Evolutionary conservation across 2,888 invertebrate genomes (phyloP).

Genomic region (Ethmia dodecea): DNA sequence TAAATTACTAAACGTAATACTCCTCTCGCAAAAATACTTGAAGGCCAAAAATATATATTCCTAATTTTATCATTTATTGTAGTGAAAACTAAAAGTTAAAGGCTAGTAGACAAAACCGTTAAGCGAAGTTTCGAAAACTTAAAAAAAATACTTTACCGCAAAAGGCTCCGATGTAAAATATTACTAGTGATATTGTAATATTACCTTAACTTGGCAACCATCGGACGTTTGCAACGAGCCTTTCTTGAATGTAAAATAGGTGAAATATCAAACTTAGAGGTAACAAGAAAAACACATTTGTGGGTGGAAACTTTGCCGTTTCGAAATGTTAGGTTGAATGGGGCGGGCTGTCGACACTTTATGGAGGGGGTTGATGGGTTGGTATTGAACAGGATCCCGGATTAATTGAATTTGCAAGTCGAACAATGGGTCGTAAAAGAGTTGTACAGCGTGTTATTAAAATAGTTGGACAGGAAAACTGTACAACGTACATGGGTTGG

Average conservation of each 20-base stretch:
- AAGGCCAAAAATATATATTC: no score
- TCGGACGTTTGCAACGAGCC: slow-evolving; percentile 33
- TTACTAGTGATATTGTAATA: no score
- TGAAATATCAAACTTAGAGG: slow-evolving; percentile 47
- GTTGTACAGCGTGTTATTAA: slow-evolving; percentile 16
- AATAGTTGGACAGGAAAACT: slow-evolving; percentile 26
- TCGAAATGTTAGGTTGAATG: slow-evolving; percentile 29
- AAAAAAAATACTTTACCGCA: no score
- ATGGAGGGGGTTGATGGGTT: slow-evolving; percentile 35
- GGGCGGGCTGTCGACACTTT: slow-evolving; percentile 33
- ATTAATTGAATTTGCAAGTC: slow-evolving; percentile 51
- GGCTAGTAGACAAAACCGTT: no score
- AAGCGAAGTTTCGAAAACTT: no score
- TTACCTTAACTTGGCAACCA: slow-evolving; percentile 31
- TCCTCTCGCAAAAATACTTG: no score
- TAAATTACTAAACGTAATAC: no score
- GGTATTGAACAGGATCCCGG: slow-evolving; percentile 33
- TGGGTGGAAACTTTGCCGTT: slow-evolving; percentile 43
- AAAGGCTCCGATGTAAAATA: no score
- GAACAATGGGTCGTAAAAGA: slow-evolving; percentile 1
- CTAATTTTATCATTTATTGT: no score
- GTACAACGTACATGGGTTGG: no score
- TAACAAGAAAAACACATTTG: slow-evolving; percentile 63
- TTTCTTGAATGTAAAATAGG: slow-evolving; percentile 49
- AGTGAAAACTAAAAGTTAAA: no score